A percentile compares a stretch with the other conserved stretches of the same genome.
Conservation (phyloP, 2,888 invertebrate species). For the Ophonus ardosiacus region DNA sequence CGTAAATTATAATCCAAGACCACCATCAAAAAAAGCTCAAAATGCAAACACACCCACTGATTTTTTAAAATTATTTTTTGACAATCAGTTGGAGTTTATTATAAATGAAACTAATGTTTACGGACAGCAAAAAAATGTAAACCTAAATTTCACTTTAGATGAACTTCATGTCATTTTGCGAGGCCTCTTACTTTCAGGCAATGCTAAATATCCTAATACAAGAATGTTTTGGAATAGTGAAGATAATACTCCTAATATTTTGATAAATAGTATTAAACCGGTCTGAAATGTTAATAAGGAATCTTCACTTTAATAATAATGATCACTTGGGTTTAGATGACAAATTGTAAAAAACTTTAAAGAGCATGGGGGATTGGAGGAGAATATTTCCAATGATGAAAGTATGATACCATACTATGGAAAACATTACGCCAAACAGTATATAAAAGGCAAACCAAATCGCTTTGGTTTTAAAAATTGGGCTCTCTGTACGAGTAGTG, state of each 20-base stretch:
- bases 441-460: no score
- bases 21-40: background rate
- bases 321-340: constrained; percentile 61
- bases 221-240: constrained; percentile 64
- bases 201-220: constrained; percentile 65
- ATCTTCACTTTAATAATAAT: constrained; percentile 37
- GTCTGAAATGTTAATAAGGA: constrained; percentile 52
- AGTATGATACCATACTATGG: constrained; percentile 68
- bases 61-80: constrained; percentile 63
- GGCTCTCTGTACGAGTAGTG: no score
- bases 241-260: constrained; percentile 62
- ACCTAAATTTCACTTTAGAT: constrained; percentile 54
- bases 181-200: constrained; percentile 64
- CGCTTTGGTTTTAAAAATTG: no score
- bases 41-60: background rate
- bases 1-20: background rate
- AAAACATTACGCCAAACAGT: no score
- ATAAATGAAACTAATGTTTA: constrained; percentile 60
- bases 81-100: constrained; percentile 50
- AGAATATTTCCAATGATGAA: constrained; percentile 66
- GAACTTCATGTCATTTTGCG: constrained; percentile 65
- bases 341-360: constrained; percentile 36
- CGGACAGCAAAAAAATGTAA: constrained; percentile 63
- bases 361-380: constrained; percentile 63
- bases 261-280: constrained; percentile 64